Percentiles rank a stretch among this genome's conserved stretches.
Evolutionary conservation across 2,888 invertebrate genomes (phyloP).

Genomic region (Drosophila suboccidentalis): DNA sequence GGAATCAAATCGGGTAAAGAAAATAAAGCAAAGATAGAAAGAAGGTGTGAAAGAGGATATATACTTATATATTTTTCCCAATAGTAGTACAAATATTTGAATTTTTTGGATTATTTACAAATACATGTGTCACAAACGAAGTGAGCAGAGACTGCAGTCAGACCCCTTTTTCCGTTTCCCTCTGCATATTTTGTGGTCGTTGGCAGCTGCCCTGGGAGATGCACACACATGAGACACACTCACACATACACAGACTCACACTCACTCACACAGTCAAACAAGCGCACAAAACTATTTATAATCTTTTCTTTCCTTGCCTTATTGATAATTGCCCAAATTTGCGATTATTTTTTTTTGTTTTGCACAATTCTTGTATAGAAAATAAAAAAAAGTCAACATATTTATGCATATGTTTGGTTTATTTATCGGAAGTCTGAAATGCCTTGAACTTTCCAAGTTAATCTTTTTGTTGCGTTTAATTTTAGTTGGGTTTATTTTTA

Average conservation of each 20-base stretch:
- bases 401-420: constrained; percentile 37
- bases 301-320: constrained; percentile 55
- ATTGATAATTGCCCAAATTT: constrained; percentile 54
- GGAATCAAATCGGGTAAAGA: too few relatives aligned
- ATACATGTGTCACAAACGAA: not conserved
- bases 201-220: constrained; percentile 71
- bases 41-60: not conserved
- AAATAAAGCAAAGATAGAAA: not conserved
- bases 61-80: not conserved
- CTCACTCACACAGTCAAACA: constrained; percentile 23
- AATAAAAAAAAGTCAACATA: constrained; percentile 12
- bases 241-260: constrained; percentile 19
- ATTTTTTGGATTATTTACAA: not conserved
- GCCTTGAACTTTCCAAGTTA: constrained; percentile 58
- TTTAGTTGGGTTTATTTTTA: constrained; percentile 70
- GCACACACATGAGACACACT: constrained; percentile 31
- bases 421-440: constrained; percentile 46
- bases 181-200: constrained; percentile 24
- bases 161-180: constrained; percentile 5
- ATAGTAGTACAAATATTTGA: not conserved
- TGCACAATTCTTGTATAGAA: constrained; percentile 33
- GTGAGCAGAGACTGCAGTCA: constrained; percentile 8
- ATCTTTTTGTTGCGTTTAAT: constrained; percentile 49
- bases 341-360: constrained; percentile 54
- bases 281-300: constrained; percentile 80